phyloP scores from a whole-genome alignment of 1,140 invertebrate genomes.

The Xylocopa sonorina region DNA sequence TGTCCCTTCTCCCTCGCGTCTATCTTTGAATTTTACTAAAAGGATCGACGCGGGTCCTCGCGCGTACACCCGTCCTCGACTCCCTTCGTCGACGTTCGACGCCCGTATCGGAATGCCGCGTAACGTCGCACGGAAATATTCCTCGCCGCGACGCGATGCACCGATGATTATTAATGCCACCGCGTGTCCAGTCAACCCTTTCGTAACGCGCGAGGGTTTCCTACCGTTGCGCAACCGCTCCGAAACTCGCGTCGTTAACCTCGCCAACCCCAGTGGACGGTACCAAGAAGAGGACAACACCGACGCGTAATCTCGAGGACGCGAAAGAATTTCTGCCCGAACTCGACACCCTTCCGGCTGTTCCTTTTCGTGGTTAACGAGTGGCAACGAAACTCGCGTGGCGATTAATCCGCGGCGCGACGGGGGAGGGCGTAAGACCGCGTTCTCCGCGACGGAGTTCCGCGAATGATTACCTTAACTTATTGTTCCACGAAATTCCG shows the following conservation, averaged over 20 bases:
- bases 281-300: not conserved
- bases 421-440: conserved; percentile 18
- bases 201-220: not conserved
- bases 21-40: conserved; percentile 58
- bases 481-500: conserved; percentile 62
- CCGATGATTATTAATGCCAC: conserved; percentile 29
- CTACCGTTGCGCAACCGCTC: conserved; percentile 20
- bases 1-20: conserved; percentile 54
- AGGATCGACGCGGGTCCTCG: conserved; percentile 23
- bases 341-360: not conserved
- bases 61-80: not conserved
- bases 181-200: not conserved
- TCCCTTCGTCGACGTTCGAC: not conserved
- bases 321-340: not conserved
- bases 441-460: conserved; percentile 35
- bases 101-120: conserved; percentile 36
- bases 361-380: not conserved
- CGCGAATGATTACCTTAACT: conserved; percentile 60
- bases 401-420: conserved; percentile 46
- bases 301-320: no score
- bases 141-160: conserved; percentile 7
- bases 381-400: not conserved
- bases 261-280: no score
- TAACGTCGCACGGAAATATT: conserved; percentile 36
- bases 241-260: not conserved